phyloP scores from a whole-genome alignment of 2,888 invertebrate genomes.

The Theretra japonica region DNA sequence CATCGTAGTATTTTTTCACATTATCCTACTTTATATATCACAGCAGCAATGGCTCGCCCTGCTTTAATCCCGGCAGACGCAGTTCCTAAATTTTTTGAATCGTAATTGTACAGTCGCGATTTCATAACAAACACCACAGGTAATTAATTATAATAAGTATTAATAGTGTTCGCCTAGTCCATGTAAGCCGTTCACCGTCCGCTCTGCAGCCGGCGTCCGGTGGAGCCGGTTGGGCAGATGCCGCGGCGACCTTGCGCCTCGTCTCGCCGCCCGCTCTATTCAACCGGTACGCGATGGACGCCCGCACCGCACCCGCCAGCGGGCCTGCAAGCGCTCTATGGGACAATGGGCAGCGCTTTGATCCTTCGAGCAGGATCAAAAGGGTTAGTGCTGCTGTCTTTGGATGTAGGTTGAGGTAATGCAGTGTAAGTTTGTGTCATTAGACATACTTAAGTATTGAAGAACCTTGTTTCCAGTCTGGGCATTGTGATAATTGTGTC shows the following conservation, averaged over 20 bases:
- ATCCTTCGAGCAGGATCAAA: not conserved
- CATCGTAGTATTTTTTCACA: no score
- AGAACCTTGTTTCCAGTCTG: no score
- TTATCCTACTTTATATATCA: no score
- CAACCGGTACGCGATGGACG: constrained; percentile 24
- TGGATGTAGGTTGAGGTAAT: constrained; percentile 1
- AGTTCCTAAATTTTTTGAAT: not conserved
- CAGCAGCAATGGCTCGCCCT: no score
- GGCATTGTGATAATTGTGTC: no score
- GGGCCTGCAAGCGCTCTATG: constrained; percentile 8
- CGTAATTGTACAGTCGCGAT: not conserved
- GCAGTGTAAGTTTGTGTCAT: not conserved
- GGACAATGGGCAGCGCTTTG: constrained; percentile 11
- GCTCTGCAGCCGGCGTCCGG: constrained; percentile 56
- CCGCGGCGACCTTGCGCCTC: constrained; percentile 52
- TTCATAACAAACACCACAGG: not conserved
- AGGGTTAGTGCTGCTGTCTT: not conserved
- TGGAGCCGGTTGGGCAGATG: constrained; percentile 66
- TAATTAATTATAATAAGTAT: no score
- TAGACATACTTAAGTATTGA: no score
- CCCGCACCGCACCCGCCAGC: constrained; percentile 21
- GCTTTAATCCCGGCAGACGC: no score
- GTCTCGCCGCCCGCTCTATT: constrained; percentile 15
- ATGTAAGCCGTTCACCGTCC: constrained; percentile 15
- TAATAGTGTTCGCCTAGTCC: not conserved